Evolutionary conservation across 1,140 invertebrate genomes (phyloP).

Genomic region (Leptoteleia sp.): DNA sequence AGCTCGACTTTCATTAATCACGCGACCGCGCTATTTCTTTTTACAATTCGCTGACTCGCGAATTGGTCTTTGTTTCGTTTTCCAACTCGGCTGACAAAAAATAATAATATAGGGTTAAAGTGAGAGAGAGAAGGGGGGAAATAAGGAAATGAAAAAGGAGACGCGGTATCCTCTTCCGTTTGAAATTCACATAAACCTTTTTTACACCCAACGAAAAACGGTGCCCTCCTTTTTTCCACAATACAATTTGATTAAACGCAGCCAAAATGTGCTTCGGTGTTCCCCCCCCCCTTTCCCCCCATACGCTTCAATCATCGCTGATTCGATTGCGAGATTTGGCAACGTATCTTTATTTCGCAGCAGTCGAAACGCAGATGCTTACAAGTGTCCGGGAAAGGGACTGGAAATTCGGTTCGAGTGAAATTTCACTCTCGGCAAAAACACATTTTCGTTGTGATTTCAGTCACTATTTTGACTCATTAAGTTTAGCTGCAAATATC

Average conservation of each 20-base stretch:
- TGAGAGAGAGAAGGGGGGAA: too few relatives aligned
- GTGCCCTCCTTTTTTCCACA: conserved; percentile 26
- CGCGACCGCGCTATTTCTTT: conserved; percentile 20
- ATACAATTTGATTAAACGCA: conserved; percentile 24
- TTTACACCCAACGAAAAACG: conserved; percentile 13
- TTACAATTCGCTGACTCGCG: conserved; percentile 36
- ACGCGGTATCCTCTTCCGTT: conserved; percentile 17
- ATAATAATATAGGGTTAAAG: too few relatives aligned
- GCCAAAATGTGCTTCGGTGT: conserved; percentile 7
- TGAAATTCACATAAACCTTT: conserved; percentile 22
- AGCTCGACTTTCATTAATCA: conserved; percentile 48
- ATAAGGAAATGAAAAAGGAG: too few relatives aligned
- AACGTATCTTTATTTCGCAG: conserved; percentile 35
- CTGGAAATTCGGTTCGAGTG: background rate
- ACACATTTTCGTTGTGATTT: too few relatives aligned
- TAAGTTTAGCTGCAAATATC: too few relatives aligned
- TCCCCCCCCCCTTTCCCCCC: conserved; percentile 21
- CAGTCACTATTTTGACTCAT: too few relatives aligned
- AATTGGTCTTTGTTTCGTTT: conserved; percentile 43
- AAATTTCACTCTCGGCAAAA: too few relatives aligned
- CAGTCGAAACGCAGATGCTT: background rate
- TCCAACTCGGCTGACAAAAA: conserved; percentile 8
- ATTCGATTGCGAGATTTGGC: conserved; percentile 32
- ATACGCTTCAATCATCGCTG: conserved; percentile 13
- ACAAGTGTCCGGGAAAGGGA: background rate